Percentiles rank a stretch among this genome's conserved stretches.
Conservation (phyloP, 2,888 invertebrate species). For the Piscicola geometra region DNA sequence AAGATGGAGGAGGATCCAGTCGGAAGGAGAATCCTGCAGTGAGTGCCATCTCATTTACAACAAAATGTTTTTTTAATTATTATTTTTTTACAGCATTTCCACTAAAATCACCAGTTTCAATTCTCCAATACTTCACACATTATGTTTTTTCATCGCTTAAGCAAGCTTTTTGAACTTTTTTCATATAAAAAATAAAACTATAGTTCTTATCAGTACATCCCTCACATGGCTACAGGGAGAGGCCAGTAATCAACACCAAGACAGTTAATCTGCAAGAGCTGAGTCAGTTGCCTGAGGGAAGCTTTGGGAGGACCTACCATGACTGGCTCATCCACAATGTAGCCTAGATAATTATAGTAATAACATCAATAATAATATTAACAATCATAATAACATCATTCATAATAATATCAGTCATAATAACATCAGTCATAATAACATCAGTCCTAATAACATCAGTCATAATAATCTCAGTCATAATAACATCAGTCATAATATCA, state of each 20-base stretch:
- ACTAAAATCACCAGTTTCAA: too few species aligned
- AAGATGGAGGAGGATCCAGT: slow-evolving; percentile 74
- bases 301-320: slow-evolving; percentile 79
- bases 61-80: background rate
- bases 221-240: slow-evolving; percentile 60
- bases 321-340: slow-evolving; percentile 76
- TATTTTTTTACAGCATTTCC: background rate
- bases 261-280: slow-evolving; percentile 73
- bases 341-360: slow-evolving; percentile 49
- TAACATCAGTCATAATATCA: too few species aligned
- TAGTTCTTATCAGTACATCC: too few species aligned
- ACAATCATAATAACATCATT: background rate
- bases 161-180: too few species aligned
- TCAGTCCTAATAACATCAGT: too few species aligned
- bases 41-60: slow-evolving; percentile 29
- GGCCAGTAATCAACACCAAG: slow-evolving; percentile 79
- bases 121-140: too few species aligned
- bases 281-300: slow-evolving; percentile 69
- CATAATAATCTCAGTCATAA: too few species aligned
- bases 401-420: background rate
- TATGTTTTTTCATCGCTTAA: too few species aligned
- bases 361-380: background rate
- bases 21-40: slow-evolving; percentile 68
- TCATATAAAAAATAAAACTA: too few species aligned
- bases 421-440: too few species aligned